Base-by-base conservation (phyloP, 2,797 vertebrate species). In the Phataginus tricuspis region DNA sequence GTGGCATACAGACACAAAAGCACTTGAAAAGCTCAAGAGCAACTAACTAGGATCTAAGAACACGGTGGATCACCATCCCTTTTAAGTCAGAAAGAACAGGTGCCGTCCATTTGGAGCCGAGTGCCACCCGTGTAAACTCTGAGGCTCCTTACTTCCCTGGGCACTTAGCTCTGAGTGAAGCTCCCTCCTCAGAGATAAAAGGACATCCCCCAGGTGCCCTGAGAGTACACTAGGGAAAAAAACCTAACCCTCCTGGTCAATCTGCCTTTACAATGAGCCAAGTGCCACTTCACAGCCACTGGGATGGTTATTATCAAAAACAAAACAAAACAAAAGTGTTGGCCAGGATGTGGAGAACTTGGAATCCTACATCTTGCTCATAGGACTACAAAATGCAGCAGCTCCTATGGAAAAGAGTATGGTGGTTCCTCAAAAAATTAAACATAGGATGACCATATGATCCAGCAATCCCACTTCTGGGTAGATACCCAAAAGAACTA, bases 361-460 rank as follows among this genome's bases (percentile, higher is more conserved):
- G n/a, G 55, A 69, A 68, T 10, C 5, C 25, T 14, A 25, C 31
- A 31, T 14, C 9, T 45, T 5, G 29, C 23, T 4, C 5, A 39
- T 19, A 37, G 63, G 53, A 23, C 49, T 0, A 19, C 6, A 19
- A 19, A 27, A n/a, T 5, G 45, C 63, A 4, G 7, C 5, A 55
- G 78, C 59, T 34, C 8, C 53, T 16, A 4, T 13, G 31, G 13
- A 49, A 90, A 23, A 55, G 11, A 9, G 42, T 2, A 25, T 0
- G 4, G 66, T 7, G 4, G 66, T 6, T 19, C 86, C 66, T 79
- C 31, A 14, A 66, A 63, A 19, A n/a, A 25, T 8, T 7, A 29
- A 53, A 55, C 21, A 2, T 0, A 2, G 31, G 34, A 55, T 66
- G 5, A 31, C 9, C 31, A 2, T 2, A 7, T 0, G 64, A n/a